Evolutionary conservation across 1,140 invertebrate genomes (phyloP), one percentile per base, ranked within the genome.

Genomic region (Aphidius ervi): DNA sequence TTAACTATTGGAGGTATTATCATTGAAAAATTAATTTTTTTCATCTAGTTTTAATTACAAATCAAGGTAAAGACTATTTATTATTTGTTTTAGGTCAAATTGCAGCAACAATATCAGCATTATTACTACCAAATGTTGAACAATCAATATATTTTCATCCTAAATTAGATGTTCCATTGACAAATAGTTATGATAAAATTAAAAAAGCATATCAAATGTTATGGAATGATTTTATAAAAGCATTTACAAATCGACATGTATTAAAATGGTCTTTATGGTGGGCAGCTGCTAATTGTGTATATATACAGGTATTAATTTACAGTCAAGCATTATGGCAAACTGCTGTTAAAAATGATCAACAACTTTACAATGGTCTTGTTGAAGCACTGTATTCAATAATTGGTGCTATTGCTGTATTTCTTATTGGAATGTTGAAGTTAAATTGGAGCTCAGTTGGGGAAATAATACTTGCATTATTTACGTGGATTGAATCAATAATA

Each of bases 191-290:
- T 59, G 10, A 31, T 5, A 77, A 77, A 65, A 3, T 76, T 0
- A 69, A 66, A 63, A 50, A 57, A 10, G 76, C 75, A 0, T 79
- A 74, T 49, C 20, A 59, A 10, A 70, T 85, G 41, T 73, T 93
- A 47, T 88, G 84, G 83, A 71, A 78, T 9, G 91, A 95, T 76
- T 86, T 92, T 49, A 74, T 83, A 46, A 72, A 81, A 40, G 87
- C 92, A 31, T 95, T 90, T 74, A 82, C 83, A 0, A 86, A 91
- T 71, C 67, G 70, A 1, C 85, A 86, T 52, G 84, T 94, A 5
- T 40, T 93, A 0, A 92, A 91, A 69, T 96, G 94, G 94, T 93
- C 90, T 2, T 70, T 92, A 9, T 93, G 94, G 87, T 95, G 92
- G 85, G 86, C 92, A 0, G 78, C 86, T 20, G 85, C 88, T 0